phyloP scores from a whole-genome alignment of 2,888 invertebrate species.

The Actias luna region DNA sequence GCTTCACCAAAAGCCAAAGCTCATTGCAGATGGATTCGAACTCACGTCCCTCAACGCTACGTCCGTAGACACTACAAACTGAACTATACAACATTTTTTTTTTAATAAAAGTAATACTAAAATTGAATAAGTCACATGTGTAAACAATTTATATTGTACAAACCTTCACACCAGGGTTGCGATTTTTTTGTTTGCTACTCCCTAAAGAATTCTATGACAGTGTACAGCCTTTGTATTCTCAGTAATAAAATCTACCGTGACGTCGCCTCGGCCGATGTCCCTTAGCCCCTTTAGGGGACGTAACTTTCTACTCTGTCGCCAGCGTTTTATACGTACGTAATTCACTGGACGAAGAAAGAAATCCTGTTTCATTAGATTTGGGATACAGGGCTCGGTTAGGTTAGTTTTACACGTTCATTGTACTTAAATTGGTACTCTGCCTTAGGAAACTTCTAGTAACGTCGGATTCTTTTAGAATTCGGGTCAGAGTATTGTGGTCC shows the following conservation, averaged over 20 bases:
- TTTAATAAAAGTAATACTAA: background rate
- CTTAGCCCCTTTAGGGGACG: conserved; percentile 62
- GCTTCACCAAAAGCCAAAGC: too few species aligned
- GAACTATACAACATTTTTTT: too few species aligned
- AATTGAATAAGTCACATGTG: background rate
- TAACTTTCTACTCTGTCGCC: conserved; percentile 70
- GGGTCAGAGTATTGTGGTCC: background rate
- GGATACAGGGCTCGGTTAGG: background rate
- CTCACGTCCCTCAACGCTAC: too few species aligned
- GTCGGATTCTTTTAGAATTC: background rate
- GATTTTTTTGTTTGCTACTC: conserved; percentile 52
- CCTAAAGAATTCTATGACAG: conserved; percentile 53
- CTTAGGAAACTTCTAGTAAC: conserved; percentile 3
- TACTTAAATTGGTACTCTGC: conserved; percentile 22
- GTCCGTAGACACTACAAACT: too few species aligned
- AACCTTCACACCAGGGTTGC: conserved; percentile 41
- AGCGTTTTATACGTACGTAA: conserved; percentile 68
- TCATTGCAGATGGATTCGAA: too few species aligned
- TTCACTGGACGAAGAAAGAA: conserved; percentile 12
- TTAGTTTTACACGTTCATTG: conserved; percentile 38
- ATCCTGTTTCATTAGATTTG: conserved; percentile 11
- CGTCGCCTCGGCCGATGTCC: conserved; percentile 47
- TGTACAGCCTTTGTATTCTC: conserved; percentile 53
- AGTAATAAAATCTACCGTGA: conserved; percentile 72
- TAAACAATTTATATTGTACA: conserved; percentile 18